Evolutionary conservation across 2,113 vertebrate species (phyloP).

Genomic region (Girardinichthys multiradiatus): DNA sequence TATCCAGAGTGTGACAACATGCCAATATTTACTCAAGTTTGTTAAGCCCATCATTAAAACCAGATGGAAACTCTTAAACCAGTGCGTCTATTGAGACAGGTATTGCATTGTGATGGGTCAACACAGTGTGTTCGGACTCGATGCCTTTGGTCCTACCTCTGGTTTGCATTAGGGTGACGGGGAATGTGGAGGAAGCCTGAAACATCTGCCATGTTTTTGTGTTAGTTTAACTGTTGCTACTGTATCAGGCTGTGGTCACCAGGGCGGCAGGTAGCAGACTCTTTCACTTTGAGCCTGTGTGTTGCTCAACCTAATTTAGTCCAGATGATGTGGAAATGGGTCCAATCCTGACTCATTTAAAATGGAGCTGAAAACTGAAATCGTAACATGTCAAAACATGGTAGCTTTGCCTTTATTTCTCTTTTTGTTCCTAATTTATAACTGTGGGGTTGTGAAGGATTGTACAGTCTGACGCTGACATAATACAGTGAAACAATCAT

Average conservation of each 20-base stretch:
- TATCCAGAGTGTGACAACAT: conserved; percentile 11
- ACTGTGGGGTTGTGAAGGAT: conserved; percentile 8
- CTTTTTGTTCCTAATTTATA: conserved; percentile 33
- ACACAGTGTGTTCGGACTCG: conserved; percentile 20
- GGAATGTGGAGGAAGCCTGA: conserved; percentile 48
- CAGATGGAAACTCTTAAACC: conserved; percentile 21
- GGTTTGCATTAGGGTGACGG: conserved; percentile 68
- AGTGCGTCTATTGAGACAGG: conserved; percentile 14
- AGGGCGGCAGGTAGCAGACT: conserved; percentile 78
- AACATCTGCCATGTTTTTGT: conserved; percentile 78
- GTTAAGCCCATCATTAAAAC: conserved; percentile 24
- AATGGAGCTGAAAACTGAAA: conserved; percentile 38
- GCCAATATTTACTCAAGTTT: conserved; percentile 3
- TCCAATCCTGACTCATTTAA: conserved; percentile 72
- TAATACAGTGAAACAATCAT: neutral
- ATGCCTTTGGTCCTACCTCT: conserved; percentile 62
- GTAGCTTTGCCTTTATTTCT: conserved; percentile 34
- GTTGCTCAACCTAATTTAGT: conserved; percentile 77
- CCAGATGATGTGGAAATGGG: conserved; percentile 79
- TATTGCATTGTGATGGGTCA: conserved; percentile 25
- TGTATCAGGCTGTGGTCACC: conserved; percentile 79
- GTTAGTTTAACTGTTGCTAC: conserved; percentile 83
- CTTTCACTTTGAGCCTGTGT: conserved; percentile 71
- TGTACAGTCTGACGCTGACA: neutral
- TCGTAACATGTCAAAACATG: neutral